phyloP scores from a whole-genome alignment of 2,888 invertebrate genomes.

The Cheilosia vulpina region DNA sequence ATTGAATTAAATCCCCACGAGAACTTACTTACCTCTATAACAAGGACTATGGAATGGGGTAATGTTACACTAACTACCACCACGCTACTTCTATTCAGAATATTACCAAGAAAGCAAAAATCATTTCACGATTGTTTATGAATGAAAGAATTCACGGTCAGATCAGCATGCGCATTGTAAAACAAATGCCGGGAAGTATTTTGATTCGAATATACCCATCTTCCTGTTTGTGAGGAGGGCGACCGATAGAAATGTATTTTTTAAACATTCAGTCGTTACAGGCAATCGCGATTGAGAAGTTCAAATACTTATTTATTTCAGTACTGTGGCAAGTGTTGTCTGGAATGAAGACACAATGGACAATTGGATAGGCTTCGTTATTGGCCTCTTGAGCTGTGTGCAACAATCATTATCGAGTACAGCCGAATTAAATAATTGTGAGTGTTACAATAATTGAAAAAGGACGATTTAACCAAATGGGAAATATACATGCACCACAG shows the following conservation, averaged over 20 bases:
- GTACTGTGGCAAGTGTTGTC: background rate
- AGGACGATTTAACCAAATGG: background rate
- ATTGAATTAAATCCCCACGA: slow-evolving; percentile 42
- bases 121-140: slow-evolving; percentile 23
- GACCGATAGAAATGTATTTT: slow-evolving; percentile 30
- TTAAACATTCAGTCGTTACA: slow-evolving; percentile 55
- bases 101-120: slow-evolving; percentile 1
- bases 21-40: slow-evolving; percentile 2
- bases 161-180: slow-evolving; percentile 63
- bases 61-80: background rate
- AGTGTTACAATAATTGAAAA: slow-evolving; percentile 72
- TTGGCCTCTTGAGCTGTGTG: slow-evolving; percentile 25
- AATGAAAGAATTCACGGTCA: slow-evolving; percentile 24
- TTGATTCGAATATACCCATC: slow-evolving; percentile 46
- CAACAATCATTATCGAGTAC: slow-evolving; percentile 77
- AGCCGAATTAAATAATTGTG: slow-evolving; percentile 82
- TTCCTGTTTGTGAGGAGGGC: slow-evolving; percentile 18
- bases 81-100: slow-evolving; percentile 1
- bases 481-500: no score
- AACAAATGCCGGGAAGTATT: slow-evolving; percentile 31
- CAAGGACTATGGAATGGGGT: background rate
- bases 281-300: slow-evolving; percentile 49
- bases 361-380: slow-evolving; percentile 38
- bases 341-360: slow-evolving; percentile 35
- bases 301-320: slow-evolving; percentile 11